These are phyloP conservation scores for Lynx canadensis DNA, from an alignment of 2,113 vertebrate genomes.

Conservation along the genomic window DNA sequence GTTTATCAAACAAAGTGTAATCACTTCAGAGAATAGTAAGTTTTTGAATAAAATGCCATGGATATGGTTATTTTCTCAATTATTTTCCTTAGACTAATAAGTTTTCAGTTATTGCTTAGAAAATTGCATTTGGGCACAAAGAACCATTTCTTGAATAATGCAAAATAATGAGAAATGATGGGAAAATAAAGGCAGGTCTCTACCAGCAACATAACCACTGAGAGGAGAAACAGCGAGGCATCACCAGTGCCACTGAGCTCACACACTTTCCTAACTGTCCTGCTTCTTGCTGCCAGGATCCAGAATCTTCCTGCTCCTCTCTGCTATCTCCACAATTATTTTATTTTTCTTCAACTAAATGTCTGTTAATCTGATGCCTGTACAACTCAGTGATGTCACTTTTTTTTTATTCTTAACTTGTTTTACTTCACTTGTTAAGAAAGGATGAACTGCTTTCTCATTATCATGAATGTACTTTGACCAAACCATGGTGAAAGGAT, in stretches of 20 bases:
- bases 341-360: not conserved
- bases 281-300: not conserved
- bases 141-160: not conserved
- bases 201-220: not conserved
- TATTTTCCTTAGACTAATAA: constrained; percentile 1
- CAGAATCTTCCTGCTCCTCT: not conserved
- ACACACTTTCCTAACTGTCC: not conserved
- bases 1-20: constrained; percentile 37
- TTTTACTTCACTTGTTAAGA: not conserved
- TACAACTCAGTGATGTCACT: not conserved
- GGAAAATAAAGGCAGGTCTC: not conserved
- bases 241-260: not conserved
- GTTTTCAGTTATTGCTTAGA: not conserved
- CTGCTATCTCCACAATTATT: not conserved
- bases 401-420: not conserved
- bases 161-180: not conserved
- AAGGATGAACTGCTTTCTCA: constrained; percentile 58
- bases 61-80: not conserved
- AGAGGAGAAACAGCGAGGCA: not conserved
- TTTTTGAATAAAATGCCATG: constrained; percentile 43
- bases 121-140: constrained; percentile 14
- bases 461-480: constrained; percentile 63
- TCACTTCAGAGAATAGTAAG: constrained; percentile 41
- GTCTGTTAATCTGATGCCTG: not conserved
- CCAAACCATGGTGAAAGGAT: constrained; percentile 59